Evolutionary conservation across 35 echinoderm and acorn worm species (phyloP).

Genomic region (Apostichopus parvimensis): DNA sequence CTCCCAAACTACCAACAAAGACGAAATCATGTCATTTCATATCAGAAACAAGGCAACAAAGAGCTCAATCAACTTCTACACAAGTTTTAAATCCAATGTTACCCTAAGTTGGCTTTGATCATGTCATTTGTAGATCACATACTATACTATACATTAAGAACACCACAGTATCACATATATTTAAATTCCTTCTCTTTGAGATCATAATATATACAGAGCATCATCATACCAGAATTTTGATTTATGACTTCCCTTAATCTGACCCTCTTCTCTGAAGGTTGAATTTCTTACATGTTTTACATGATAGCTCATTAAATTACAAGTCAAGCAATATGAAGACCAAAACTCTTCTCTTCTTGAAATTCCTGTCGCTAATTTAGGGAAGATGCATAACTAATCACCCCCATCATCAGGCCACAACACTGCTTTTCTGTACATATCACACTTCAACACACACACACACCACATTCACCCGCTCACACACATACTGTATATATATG

Average conservation of each 20-base stretch:
- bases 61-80: too few relatives aligned
- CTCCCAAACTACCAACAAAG: too few relatives aligned
- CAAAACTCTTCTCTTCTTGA: neutral
- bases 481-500: neutral
- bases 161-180: neutral
- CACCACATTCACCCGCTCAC: neutral
- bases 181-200: neutral
- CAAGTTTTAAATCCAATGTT: too few relatives aligned
- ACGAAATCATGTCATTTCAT: too few relatives aligned
- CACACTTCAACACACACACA: neutral
- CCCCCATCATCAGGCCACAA: neutral
- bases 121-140: too few relatives aligned
- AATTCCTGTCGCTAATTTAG: neutral
- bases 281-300: neutral
- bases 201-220: neutral
- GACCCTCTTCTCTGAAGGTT: too few relatives aligned
- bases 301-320: neutral
- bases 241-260: too few relatives aligned
- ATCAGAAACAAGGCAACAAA: too few relatives aligned
- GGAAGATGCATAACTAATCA: conserved; percentile 30
- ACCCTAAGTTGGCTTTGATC: too few relatives aligned
- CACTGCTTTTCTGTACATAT: neutral
- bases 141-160: neutral
- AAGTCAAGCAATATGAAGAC: neutral
- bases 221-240: neutral